A percentile compares a stretch with the other conserved stretches of the same genome.
Evolutionary conservation across 1,140 invertebrate species (phyloP).

Genomic region (Calycopis cecrops): DNA sequence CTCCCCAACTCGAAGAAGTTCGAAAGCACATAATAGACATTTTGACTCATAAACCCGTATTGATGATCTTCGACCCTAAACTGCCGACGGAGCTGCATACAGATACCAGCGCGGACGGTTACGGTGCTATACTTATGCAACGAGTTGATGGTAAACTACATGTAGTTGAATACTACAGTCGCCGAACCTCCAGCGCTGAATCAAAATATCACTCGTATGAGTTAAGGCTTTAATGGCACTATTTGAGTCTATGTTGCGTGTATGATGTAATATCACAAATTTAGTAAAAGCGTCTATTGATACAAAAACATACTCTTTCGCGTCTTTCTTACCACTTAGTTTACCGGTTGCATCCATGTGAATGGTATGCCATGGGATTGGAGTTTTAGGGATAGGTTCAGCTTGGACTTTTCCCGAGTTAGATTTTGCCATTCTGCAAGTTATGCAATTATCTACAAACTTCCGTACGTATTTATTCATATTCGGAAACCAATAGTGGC

Average conservation of each 20-base stretch:
- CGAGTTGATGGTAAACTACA: neutral
- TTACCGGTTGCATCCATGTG: slow-evolving; percentile 23
- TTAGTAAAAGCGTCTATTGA: slow-evolving; percentile 23
- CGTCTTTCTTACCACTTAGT: slow-evolving; percentile 21
- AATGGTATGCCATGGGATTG: slow-evolving; percentile 23
- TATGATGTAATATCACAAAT: slow-evolving; percentile 22
- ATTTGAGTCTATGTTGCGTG: slow-evolving; percentile 21
- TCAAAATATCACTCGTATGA: slow-evolving; percentile 15
- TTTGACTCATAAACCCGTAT: slow-evolving; percentile 17
- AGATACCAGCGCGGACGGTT: slow-evolving; percentile 12
- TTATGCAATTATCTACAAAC: slow-evolving; percentile 21
- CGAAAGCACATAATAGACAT: slow-evolving; percentile 1
- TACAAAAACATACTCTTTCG: slow-evolving; percentile 20
- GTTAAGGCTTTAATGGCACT: slow-evolving; percentile 16
- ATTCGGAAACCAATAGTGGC: slow-evolving; percentile 30
- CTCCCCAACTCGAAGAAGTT: neutral
- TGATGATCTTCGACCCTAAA: slow-evolving; percentile 8
- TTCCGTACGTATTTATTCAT: slow-evolving; percentile 25
- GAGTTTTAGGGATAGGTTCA: slow-evolving; percentile 22
- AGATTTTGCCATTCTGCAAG: slow-evolving; percentile 23
- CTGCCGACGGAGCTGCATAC: slow-evolving; percentile 9
- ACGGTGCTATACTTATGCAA: slow-evolving; percentile 15
- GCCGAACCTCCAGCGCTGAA: slow-evolving; percentile 2
- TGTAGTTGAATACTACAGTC: slow-evolving; percentile 10
- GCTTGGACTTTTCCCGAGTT: slow-evolving; percentile 20